Conservation (phyloP, 92 coral and sea anemone species). For the Parazoanthus atlanticus region DNA sequence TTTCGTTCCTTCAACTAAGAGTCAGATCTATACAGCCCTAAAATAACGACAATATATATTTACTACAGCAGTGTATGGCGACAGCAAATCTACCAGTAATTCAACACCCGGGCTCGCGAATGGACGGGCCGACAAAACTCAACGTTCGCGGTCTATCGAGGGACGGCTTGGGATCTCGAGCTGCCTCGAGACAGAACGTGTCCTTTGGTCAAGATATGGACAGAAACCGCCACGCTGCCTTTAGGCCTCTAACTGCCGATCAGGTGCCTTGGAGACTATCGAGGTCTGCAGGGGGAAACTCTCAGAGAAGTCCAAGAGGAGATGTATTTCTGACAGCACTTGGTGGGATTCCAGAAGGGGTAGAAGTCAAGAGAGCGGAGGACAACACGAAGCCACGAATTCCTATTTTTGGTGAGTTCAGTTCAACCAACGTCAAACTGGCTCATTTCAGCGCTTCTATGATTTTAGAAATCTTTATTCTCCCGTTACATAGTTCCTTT, state of each 20-base stretch:
- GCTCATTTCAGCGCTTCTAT: background rate
- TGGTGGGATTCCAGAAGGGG: conserved; percentile 92
- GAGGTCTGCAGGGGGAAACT: conserved; percentile 65
- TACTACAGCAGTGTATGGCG: conserved; percentile 64
- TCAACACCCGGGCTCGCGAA: conserved; percentile 84
- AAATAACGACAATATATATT: background rate
- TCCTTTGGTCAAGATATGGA: conserved; percentile 78
- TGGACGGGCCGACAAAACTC: conserved; percentile 75
- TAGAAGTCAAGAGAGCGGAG: conserved; percentile 89
- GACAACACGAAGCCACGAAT: conserved; percentile 88
- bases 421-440: background rate
- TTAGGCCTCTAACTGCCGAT: conserved; percentile 96
- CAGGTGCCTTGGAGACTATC: conserved; percentile 98
- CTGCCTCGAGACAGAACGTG: conserved; percentile 81
- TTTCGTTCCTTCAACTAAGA: background rate
- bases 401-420: conserved; percentile 88
- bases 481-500: background rate
- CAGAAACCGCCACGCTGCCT: conserved; percentile 63
- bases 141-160: conserved; percentile 92
- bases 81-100: conserved; percentile 93
- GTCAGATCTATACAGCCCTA: background rate
- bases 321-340: conserved; percentile 62
- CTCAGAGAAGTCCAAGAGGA: conserved; percentile 67
- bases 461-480: background rate
- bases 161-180: conserved; percentile 76